A percentile compares a stretch with the other conserved stretches of the same genome.
phyloP scores from a whole-genome alignment of 1,140 invertebrate genomes.

The Arion vulgaris region DNA sequence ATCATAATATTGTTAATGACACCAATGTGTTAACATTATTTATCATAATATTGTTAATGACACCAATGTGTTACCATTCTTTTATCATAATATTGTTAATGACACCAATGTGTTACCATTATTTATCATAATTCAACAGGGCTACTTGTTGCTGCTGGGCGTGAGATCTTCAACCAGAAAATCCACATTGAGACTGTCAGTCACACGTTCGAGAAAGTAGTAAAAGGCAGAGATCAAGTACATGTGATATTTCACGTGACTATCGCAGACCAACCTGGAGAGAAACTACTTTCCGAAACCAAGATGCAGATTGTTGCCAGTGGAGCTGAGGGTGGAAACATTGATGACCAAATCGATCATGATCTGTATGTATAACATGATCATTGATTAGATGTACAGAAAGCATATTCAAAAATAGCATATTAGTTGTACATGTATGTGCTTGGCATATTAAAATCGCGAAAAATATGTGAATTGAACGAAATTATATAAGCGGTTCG shows the following conservation, averaged over 20 bases:
- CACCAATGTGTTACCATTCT: no score
- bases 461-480: no score
- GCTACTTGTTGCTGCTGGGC: conserved; percentile 53
- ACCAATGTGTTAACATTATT: no score
- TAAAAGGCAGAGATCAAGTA: conserved; percentile 23
- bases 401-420: no score
- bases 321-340: neutral
- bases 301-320: neutral
- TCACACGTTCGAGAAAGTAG: conserved; percentile 27
- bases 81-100: no score
- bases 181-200: conserved; percentile 41
- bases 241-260: conserved; percentile 38
- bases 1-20: no score
- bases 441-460: no score
- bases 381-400: no score
- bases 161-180: conserved; percentile 57
- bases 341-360: neutral
- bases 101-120: no score
- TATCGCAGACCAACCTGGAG: neutral
- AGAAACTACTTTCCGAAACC: neutral
- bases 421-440: no score
- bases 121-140: conserved; percentile 43
- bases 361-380: neutral
- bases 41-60: no score
- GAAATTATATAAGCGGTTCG: no score